These are phyloP conservation scores for Matsumurasca onukii DNA, from an alignment of 1,140 invertebrate genomes.

Conservation along the genomic window DNA sequence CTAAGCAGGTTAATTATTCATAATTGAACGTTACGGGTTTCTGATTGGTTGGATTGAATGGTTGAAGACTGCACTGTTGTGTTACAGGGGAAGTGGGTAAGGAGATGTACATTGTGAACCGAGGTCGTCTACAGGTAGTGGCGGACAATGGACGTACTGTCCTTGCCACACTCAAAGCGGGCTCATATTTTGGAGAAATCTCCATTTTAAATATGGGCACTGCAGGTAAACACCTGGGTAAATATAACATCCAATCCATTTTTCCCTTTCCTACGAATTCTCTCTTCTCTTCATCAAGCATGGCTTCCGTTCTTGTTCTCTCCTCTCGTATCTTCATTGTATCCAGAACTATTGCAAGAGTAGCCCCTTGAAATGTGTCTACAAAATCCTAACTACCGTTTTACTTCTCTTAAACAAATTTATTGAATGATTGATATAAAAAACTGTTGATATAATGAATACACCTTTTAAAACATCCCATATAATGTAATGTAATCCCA, in stretches of 20 bases:
- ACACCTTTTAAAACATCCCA: too few relatives aligned
- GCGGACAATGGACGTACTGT: slow-evolving; percentile 97
- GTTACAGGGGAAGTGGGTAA: slow-evolving; percentile 93
- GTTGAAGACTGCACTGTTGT: too few relatives aligned
- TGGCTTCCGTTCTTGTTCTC: neutral
- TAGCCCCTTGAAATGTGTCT: too few relatives aligned
- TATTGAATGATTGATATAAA: too few relatives aligned
- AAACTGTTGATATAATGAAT: too few relatives aligned
- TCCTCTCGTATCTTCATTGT: slow-evolving; percentile 37
- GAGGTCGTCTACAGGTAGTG: slow-evolving; percentile 94
- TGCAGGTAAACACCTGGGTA: slow-evolving; percentile 94
- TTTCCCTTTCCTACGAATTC: slow-evolving; percentile 24
- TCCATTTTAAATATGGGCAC: slow-evolving; percentile 99
- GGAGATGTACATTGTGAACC: slow-evolving; percentile 99
- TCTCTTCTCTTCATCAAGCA: neutral
- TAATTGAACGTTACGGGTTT: too few relatives aligned
- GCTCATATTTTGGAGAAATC: slow-evolving; percentile 99
- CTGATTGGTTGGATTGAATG: too few relatives aligned
- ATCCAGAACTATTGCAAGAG: too few relatives aligned
- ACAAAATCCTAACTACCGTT: too few relatives aligned
- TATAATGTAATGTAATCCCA: too few relatives aligned
- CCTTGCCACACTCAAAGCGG: slow-evolving; percentile 92
- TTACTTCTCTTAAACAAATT: too few relatives aligned
- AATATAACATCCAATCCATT: slow-evolving; percentile 61
- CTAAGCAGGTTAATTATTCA: too few relatives aligned